phyloP scores from a whole-genome alignment of 2,888 invertebrate genomes.

The Scaptomyza reducta region DNA sequence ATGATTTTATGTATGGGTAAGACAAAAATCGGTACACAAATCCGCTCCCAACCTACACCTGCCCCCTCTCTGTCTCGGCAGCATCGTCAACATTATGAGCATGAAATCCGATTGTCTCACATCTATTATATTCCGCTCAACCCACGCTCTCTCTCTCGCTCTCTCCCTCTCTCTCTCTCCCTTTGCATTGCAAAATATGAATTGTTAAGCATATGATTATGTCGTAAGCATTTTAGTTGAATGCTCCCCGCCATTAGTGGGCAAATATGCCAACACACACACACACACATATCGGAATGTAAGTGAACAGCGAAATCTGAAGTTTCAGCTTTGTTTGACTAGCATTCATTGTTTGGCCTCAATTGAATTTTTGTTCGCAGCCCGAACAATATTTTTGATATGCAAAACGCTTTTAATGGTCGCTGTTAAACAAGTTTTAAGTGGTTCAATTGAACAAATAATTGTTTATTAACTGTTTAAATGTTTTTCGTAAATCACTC shows the following conservation, averaged over 20 bases:
- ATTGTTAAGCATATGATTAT: conserved; percentile 43
- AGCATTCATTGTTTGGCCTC: conserved; percentile 2
- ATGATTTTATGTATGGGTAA: conserved; percentile 25
- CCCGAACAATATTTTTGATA: not conserved
- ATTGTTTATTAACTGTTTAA: too few relatives aligned
- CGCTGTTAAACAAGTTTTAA: too few relatives aligned
- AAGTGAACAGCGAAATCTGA: conserved; percentile 6
- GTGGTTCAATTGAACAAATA: too few relatives aligned
- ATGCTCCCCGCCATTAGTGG: conserved; percentile 41
- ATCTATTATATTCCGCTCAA: conserved; percentile 9
- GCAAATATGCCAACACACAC: conserved; percentile 5
- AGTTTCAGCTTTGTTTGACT: conserved; percentile 25
- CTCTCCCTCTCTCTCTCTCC: not conserved
- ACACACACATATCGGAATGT: not conserved
- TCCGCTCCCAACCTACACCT: not conserved
- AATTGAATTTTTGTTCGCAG: not conserved
- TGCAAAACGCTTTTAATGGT: not conserved
- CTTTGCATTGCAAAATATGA: conserved; percentile 18
- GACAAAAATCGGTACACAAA: conserved; percentile 46
- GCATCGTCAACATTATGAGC: conserved; percentile 13
- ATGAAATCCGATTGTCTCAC: conserved; percentile 48
- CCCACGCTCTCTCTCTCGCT: not conserved
- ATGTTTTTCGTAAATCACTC: too few relatives aligned
- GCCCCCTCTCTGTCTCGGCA: not conserved
- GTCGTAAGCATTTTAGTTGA: conserved; percentile 50